These are phyloP conservation scores for Neotoma lepida DNA, from an alignment of 2,113 vertebrate species.

Conservation along the genomic window DNA sequence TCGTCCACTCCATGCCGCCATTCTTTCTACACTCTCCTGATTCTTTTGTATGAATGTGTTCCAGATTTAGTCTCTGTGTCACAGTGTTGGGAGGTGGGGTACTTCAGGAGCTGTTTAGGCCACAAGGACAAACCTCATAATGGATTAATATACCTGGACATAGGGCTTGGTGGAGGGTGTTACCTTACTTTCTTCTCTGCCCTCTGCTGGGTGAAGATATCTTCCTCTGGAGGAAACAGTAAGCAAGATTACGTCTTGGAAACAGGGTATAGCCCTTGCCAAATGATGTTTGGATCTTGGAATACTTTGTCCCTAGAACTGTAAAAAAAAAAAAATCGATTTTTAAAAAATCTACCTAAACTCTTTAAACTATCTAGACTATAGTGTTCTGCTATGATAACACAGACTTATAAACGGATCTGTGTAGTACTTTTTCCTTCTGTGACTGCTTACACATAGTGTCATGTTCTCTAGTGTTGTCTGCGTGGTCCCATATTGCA, in stretches of 20 bases:
- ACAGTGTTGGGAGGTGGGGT: neutral
- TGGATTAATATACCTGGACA: neutral
- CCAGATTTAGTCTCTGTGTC: neutral
- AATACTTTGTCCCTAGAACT: neutral
- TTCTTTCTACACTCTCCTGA: neutral
- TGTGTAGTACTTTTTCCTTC: neutral
- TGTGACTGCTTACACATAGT: neutral
- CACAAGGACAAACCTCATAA: neutral
- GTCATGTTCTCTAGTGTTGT: neutral
- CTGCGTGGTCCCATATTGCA: neutral
- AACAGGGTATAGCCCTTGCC: neutral
- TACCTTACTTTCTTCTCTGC: neutral
- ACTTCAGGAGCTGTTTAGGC: neutral
- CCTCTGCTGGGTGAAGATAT: neutral
- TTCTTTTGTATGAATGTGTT: neutral
- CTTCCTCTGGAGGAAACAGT: neutral
- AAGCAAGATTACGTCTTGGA: neutral
- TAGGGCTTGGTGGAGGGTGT: neutral
- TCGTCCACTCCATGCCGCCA: accelerated
- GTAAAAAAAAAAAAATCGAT: neutral
- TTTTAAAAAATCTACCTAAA: neutral
- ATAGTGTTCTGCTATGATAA: neutral
- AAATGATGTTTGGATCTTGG: neutral
- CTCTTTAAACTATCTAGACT: neutral
- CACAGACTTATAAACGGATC: neutral